Evolutionary conservation across 2,888 invertebrate species (phyloP).

Genomic region (Trichacis sp.): DNA sequence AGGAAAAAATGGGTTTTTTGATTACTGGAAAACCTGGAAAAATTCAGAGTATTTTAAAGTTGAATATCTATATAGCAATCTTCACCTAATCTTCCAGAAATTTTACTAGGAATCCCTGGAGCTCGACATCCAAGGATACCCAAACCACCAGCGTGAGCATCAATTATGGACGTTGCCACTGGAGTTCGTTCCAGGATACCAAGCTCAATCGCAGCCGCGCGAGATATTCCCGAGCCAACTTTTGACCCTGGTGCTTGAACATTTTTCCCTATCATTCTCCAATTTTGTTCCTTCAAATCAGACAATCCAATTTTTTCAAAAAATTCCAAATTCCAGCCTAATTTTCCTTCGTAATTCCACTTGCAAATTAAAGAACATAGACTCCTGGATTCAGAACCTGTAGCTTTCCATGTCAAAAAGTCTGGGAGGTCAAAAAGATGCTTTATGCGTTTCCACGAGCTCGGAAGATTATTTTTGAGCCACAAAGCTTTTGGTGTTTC

Average conservation of each 20-base stretch:
- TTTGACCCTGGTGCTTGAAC: conserved; percentile 80
- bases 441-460: conserved; percentile 79
- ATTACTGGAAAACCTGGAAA: not conserved
- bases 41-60: not conserved
- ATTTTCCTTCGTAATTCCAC: conserved; percentile 83
- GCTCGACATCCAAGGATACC: conserved; percentile 83
- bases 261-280: conserved; percentile 74
- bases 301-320: conserved; percentile 80
- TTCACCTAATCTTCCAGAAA: conserved; percentile 71
- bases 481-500: conserved; percentile 94
- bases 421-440: conserved; percentile 93
- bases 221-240: conserved; percentile 76
- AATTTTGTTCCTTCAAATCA: conserved; percentile 78
- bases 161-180: conserved; percentile 91
- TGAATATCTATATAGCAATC: not conserved
- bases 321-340: conserved; percentile 81
- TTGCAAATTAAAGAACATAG: conserved; percentile 94
- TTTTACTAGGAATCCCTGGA: conserved; percentile 64
- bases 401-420: conserved; percentile 93
- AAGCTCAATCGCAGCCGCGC: conserved; percentile 76
- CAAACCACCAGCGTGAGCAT: conserved; percentile 94
- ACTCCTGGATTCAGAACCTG: conserved; percentile 78
- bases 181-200: conserved; percentile 80
- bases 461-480: conserved; percentile 82
- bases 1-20: not conserved